Conservation (phyloP, 2,888 invertebrate species). For the Hofmannophila pseudospretella region DNA sequence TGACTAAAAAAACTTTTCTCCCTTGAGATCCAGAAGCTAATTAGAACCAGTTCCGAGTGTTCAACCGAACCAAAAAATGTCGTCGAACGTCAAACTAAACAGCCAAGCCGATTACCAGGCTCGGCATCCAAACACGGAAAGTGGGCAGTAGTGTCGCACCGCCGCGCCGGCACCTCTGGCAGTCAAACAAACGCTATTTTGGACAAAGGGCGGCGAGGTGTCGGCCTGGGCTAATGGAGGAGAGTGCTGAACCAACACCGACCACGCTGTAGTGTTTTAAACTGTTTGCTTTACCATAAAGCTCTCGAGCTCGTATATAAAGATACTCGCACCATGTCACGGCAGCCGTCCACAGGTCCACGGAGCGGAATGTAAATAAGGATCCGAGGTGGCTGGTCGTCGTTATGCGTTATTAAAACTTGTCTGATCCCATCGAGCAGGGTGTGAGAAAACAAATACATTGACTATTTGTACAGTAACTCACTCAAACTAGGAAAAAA, state of each 20-base stretch:
- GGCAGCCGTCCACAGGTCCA: constrained; percentile 41
- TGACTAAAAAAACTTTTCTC: too few relatives aligned
- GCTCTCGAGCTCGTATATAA: constrained; percentile 51
- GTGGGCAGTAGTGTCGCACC: constrained; percentile 54
- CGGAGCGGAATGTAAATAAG: constrained; percentile 35
- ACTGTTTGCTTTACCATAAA: constrained; percentile 77
- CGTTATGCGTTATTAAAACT: constrained; percentile 10
- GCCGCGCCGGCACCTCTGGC: constrained; percentile 42
- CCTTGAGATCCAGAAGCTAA: too few relatives aligned
- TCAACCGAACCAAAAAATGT: too few relatives aligned
- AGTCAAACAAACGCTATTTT: constrained; percentile 57
- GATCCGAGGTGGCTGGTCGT: constrained; percentile 20
- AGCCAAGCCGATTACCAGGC: constrained; percentile 1
- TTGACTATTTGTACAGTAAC: too few relatives aligned
- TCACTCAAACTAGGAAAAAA: too few relatives aligned
- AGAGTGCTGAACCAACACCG: constrained; percentile 73
- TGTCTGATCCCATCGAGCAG: background rate
- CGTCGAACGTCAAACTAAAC: background rate
- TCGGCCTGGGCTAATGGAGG: constrained; percentile 69
- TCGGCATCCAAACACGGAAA: constrained; percentile 52
- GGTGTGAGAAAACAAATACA: too few relatives aligned
- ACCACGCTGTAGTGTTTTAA: constrained; percentile 73
- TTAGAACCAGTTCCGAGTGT: too few relatives aligned
- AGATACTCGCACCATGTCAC: constrained; percentile 36
- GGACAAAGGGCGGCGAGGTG: constrained; percentile 65